phyloP scores from a whole-genome alignment of 2,797 vertebrate genomes.

The Crocidura indochinensis region DNA sequence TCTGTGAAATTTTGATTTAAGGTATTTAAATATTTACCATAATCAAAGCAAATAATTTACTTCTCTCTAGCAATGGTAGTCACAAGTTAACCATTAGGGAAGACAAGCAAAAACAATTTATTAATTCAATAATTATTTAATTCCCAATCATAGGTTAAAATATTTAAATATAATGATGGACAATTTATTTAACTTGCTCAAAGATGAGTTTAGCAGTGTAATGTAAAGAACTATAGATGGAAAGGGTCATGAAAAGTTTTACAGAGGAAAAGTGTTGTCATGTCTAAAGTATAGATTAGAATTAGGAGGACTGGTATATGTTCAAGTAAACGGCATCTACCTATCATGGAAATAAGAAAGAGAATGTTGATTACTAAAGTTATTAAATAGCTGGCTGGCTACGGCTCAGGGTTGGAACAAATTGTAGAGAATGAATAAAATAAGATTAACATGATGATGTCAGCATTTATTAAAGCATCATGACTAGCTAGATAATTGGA shows the following conservation, averaged over 20 bases:
- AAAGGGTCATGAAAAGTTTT: slow-evolving; percentile 31
- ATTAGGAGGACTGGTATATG: not conserved
- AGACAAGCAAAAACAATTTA: slow-evolving; percentile 10
- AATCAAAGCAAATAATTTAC: slow-evolving; percentile 60
- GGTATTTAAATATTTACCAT: slow-evolving; percentile 62
- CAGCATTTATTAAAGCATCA: not conserved
- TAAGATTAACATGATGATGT: not conserved
- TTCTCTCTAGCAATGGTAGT: not conserved
- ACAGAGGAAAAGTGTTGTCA: not conserved
- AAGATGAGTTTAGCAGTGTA: not conserved
- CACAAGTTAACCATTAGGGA: slow-evolving; percentile 40
- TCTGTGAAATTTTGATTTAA: slow-evolving; percentile 59
- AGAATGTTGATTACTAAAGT: not conserved
- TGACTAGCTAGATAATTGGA: not conserved
- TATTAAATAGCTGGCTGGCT: not conserved
- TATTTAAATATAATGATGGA: slow-evolving; percentile 54
- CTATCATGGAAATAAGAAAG: not conserved
- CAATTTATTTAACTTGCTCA: not conserved
- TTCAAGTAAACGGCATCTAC: not conserved
- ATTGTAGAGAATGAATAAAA: not conserved
- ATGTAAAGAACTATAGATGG: not conserved
- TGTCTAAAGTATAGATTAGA: not conserved
- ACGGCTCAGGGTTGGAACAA: not conserved
- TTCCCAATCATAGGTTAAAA: slow-evolving; percentile 1
- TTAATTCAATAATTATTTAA: slow-evolving; percentile 56